Base-by-base conservation (phyloP, 2,797 vertebrate species). In the Pseudochirops corinnae region DNA sequence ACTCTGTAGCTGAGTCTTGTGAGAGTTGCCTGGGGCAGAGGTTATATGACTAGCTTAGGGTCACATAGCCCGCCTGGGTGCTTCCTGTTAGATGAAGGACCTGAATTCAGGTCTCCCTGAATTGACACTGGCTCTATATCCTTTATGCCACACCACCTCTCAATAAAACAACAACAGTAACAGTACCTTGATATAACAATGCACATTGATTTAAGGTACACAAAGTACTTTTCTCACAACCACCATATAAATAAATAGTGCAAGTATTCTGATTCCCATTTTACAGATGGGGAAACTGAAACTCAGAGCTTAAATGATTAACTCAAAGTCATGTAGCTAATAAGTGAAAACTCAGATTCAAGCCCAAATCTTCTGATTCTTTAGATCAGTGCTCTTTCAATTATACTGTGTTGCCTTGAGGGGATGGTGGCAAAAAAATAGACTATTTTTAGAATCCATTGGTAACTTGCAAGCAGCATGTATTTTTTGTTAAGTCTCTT, bases 361-460 rank as follows among this genome's bases (percentile, higher is more conserved):
- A 82, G n/a, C n/a, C 6, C n/a, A 39, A 9, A 24, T 82, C 18
- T 82, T 39, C 74, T 46, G 39, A 46, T 39, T n/a, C 67, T 74
- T 39, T 26, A 82, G 74, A 21, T 9, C 18, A 11, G 39, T 39
- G 21, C 18, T 82, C n/a, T 82, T 87, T 50, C 2, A 50, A 50
- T 46, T 46, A 87, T 26, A 26, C 18, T 24, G 4, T 46, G 21
- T 87, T 87, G 39, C 74, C 21, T 74, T 50, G 39, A n/a, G 24
- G 46, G 24, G 56, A 14, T 21, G 21, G 10, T 87, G 39, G 21
- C n/a, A 28, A 46, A 87, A 87, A 82, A 50, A 10, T 3, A 87
- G 60, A 93, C 21, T 93, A n/a, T 95, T 62, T 94, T 96, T 96
- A 95, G 96, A 96, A 91, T 94, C 91, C 1, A 31, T 93, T 52